Base-by-base conservation (phyloP, 2,888 invertebrate genomes). In the Pyrrhosoma nymphula region DNA sequence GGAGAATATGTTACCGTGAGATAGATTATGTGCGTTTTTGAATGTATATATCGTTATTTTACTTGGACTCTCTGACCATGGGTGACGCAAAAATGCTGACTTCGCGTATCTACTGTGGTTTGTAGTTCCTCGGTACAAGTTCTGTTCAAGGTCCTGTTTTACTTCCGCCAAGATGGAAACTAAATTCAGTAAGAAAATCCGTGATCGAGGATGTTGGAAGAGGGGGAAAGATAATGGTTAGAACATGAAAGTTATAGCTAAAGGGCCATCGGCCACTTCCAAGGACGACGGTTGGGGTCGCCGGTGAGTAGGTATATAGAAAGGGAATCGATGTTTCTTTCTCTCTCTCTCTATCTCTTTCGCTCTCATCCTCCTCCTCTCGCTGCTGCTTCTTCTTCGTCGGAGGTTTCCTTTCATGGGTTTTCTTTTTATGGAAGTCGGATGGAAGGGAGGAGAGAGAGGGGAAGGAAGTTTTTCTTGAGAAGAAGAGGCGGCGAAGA, bases 231-330 rank as follows among this genome's bases (percentile, higher is more conserved):
- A 47, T 47, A 47, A 91, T 35, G 69, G 91, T 39, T 14, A 63
- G 56, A 91, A 91, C 60, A 63, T 91, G 91, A 56, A 60, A 63
- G 60, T 91, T 91, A 91, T 91, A 91, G 91, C 91, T 47, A 93
- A 93, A 93, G 93, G 93, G 93, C 93, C 93, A 93, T 93, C 69
- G 93, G 35, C 93, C 93, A 93, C 93, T 69, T 69, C 93, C 93
- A 93, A 93, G 93, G 93, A 75, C 93, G 69, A 20, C 47, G 69
- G 14, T 39, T 23, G 93, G 69, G 69, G 93, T 82, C 93, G 93
- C 69, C 35, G 47, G 47, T n/a, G 69, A 35, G 93, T 93, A 82
- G 75, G 93, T n/a, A 93, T 93, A 47, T 93, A 69, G 93, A 93
- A 75, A 93, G 93, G 93, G 93, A 93, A 93, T 82, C 82, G 82